Conservation (phyloP, 2,888 invertebrate genomes). For the Amiota communis region DNA sequence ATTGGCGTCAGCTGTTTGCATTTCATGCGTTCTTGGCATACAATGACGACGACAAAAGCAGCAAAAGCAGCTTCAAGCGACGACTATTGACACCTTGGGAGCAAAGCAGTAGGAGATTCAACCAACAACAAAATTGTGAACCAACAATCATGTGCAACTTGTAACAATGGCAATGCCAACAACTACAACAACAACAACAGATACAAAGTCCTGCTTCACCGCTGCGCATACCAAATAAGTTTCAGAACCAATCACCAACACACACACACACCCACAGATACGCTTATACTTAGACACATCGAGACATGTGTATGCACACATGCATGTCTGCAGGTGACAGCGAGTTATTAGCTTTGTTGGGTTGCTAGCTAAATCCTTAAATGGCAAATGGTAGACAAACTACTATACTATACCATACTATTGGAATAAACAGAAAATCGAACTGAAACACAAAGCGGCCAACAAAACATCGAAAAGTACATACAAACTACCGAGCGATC, state of each 20-base stretch:
- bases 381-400: slow-evolving; percentile 21
- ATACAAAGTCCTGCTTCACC: not conserved
- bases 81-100: slow-evolving; percentile 32
- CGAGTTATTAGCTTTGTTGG: slow-evolving; percentile 12
- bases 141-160: not conserved
- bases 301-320: too few relatives aligned
- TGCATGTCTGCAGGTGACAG: slow-evolving; percentile 5
- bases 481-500: not conserved
- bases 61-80: not conserved
- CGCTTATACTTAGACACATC: too few relatives aligned
- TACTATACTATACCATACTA: too few relatives aligned
- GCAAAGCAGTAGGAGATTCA: not conserved
- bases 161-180: slow-evolving; percentile 39
- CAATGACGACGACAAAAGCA: not conserved
- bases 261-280: not conserved
- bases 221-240: slow-evolving; percentile 4
- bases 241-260: not conserved
- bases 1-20: slow-evolving; percentile 16
- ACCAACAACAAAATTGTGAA: too few relatives aligned
- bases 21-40: not conserved
- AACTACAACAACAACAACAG: slow-evolving; percentile 9
- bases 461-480: too few relatives aligned
- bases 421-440: not conserved
- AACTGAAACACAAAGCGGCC: not conserved
- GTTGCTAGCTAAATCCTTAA: slow-evolving; percentile 18